phyloP scores from a whole-genome alignment of 1,140 invertebrate species.

The Euwallacea fornicatus region DNA sequence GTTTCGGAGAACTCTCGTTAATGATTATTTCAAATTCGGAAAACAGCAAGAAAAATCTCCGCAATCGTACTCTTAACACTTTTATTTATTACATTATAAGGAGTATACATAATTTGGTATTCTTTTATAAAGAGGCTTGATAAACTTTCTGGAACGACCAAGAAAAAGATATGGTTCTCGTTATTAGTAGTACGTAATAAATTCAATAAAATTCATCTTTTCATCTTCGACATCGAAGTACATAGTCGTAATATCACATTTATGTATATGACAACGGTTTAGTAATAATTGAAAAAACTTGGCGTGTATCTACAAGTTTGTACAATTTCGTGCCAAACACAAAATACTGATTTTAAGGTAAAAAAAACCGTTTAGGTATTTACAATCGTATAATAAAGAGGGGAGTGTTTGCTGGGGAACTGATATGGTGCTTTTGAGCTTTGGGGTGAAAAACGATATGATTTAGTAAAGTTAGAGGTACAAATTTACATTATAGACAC shows the following conservation, averaged over 20 bases:
- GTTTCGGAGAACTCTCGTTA: too few relatives aligned
- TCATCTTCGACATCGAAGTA: slow-evolving; percentile 31
- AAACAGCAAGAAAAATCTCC: too few relatives aligned
- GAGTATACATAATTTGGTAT: slow-evolving; percentile 36
- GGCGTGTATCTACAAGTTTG: slow-evolving; percentile 23
- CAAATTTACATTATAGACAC: slow-evolving; percentile 1
- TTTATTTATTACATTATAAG: slow-evolving; percentile 24
- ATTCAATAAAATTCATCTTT: slow-evolving; percentile 32
- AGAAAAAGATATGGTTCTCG: slow-evolving; percentile 24
- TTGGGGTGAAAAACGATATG: too few relatives aligned
- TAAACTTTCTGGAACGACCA: slow-evolving; percentile 24
- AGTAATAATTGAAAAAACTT: slow-evolving; percentile 3
- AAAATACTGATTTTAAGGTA: not conserved
- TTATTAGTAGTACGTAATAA: slow-evolving; percentile 17
- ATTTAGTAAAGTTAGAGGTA: not conserved
- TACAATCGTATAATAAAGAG: not conserved
- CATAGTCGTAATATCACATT: slow-evolving; percentile 25
- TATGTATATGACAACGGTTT: slow-evolving; percentile 21
- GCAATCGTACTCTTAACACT: slow-evolving; percentile 15
- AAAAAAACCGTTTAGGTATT: not conserved
- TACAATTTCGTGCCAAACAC: slow-evolving; percentile 12
- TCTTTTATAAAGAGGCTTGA: slow-evolving; percentile 29
- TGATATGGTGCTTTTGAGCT: too few relatives aligned
- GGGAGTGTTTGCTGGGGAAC: not conserved
- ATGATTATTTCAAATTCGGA: too few relatives aligned